These are phyloP conservation scores for Okapia johnstoni DNA, from an alignment of 2,113 vertebrate genomes.

Conservation along the genomic window DNA sequence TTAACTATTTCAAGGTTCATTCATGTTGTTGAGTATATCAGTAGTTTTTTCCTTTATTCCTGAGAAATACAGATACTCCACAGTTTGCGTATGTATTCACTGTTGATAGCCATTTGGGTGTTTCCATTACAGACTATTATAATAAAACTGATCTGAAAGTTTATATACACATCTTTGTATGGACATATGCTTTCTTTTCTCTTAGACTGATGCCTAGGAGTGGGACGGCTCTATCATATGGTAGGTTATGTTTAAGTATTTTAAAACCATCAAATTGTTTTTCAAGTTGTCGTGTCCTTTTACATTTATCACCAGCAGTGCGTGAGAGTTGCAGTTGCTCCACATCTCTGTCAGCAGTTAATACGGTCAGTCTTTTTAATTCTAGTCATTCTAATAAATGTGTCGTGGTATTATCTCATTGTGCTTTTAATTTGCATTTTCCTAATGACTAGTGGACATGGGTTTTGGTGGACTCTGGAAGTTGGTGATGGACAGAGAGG, in stretches of 20 bases:
- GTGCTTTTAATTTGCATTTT: constrained; percentile 31
- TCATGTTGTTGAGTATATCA: neutral
- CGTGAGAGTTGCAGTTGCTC: neutral
- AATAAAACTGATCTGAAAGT: neutral
- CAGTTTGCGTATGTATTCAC: neutral
- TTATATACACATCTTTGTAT: neutral
- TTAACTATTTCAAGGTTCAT: neutral
- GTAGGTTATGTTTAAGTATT: neutral
- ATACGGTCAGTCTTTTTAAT: neutral
- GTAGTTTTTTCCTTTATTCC: neutral
- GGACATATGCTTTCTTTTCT: neutral
- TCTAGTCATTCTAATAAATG: neutral
- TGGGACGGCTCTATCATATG: neutral
- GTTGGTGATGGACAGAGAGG: too few relatives aligned
- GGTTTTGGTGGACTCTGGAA: too few relatives aligned
- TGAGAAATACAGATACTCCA: neutral
- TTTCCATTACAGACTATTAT: neutral
- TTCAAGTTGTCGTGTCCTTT: neutral
- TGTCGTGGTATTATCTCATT: neutral
- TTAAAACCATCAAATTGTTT: neutral
- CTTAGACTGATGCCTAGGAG: neutral
- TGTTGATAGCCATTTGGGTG: neutral
- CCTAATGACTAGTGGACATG: neutral
- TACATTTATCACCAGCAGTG: neutral
- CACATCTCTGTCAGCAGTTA: neutral